A percentile compares a stretch with the other conserved stretches of the same genome.
phyloP scores from a whole-genome alignment of 1,140 invertebrate genomes.

The Lamellibrachia luymesi region DNA sequence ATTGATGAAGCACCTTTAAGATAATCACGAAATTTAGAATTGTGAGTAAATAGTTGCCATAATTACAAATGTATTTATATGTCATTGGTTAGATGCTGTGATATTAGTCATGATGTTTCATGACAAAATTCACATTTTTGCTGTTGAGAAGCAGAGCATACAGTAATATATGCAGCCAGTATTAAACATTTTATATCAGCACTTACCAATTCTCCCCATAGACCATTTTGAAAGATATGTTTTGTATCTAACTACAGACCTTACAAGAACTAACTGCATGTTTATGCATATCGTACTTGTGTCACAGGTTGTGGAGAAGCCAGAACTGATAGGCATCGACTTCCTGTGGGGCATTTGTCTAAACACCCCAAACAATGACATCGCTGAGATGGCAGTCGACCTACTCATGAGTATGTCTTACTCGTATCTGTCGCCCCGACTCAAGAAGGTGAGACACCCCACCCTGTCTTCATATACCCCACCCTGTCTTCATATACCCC shows the following conservation, averaged over 20 bases:
- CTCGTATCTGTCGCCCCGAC: slow-evolving; percentile 52
- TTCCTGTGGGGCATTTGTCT: slow-evolving; percentile 62
- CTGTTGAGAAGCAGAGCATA: no score
- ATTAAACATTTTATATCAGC: not conserved
- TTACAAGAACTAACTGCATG: not conserved
- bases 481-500: not conserved
- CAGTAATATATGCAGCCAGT: not conserved
- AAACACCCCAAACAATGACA: slow-evolving; percentile 55
- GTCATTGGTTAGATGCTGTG: no score
- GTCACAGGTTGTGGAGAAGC: slow-evolving; percentile 58
- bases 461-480: not conserved
- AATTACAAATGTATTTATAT: not conserved
- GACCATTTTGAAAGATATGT: not conserved
- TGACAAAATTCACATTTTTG: no score
- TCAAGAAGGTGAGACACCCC: slow-evolving; percentile 54
- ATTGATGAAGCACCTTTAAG: not conserved
- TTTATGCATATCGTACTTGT: not conserved
- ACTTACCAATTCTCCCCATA: not conserved
- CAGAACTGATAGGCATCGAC: slow-evolving; percentile 59
- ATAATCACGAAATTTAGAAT: not conserved
- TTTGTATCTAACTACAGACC: not conserved
- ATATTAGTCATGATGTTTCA: no score
- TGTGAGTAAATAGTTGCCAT: not conserved
- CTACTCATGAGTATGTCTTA: slow-evolving; percentile 60
- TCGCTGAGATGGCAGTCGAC: slow-evolving; percentile 59